Evolutionary conservation across 2,888 invertebrate species (phyloP).

Genomic region (Troides aeacus): DNA sequence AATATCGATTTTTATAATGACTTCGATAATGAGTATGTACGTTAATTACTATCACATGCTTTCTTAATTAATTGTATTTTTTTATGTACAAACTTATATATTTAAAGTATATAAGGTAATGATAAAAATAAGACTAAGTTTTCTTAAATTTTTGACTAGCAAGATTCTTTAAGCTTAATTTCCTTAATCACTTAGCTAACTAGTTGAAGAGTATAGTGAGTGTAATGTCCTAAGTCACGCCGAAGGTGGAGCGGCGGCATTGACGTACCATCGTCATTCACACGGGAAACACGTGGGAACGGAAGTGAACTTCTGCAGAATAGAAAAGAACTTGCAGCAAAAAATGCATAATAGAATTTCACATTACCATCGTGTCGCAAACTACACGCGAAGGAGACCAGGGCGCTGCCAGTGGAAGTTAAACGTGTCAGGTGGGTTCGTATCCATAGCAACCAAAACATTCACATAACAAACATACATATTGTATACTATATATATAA

Average conservation of each 20-base stretch:
- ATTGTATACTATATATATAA: neutral
- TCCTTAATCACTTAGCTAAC: neutral
- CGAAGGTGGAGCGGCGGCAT: neutral
- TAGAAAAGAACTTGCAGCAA: constrained; percentile 1
- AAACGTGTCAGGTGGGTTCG: constrained; percentile 1
- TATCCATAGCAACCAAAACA: constrained; percentile 10
- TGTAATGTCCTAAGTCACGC: neutral
- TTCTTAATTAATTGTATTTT: no score
- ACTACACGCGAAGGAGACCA: constrained; percentile 18
- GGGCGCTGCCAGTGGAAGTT: constrained; percentile 13
- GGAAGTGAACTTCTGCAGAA: neutral
- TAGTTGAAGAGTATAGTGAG: neutral
- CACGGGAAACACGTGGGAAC: neutral
- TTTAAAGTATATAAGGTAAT: no score
- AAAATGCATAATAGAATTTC: neutral
- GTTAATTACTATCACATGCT: neutral
- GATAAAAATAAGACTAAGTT: no score
- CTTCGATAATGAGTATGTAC: neutral
- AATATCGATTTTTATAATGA: neutral
- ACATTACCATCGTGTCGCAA: constrained; percentile 23
- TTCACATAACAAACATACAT: neutral
- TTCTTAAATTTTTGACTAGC: no score
- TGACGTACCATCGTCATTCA: neutral
- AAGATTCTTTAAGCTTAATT: neutral
- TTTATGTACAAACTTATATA: no score